A percentile compares a stretch with the other conserved stretches of the same genome.
These are phyloP conservation scores for Acanthopleura granulata DNA, from an alignment of 2,888 invertebrate genomes.

Conservation along the genomic window DNA sequence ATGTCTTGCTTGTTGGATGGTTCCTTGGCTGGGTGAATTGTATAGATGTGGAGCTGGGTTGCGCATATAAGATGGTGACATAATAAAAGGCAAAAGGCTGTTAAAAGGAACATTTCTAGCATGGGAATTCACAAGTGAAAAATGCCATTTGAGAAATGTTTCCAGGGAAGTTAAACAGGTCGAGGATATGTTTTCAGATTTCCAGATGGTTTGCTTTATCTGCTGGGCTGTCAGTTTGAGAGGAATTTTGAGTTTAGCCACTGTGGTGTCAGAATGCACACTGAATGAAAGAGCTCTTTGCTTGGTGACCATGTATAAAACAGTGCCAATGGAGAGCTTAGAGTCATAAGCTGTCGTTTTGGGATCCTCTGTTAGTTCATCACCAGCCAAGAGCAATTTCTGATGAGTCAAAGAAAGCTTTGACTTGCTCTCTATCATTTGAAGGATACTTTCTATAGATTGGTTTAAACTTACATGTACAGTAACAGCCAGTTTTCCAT, in stretches of 20 bases:
- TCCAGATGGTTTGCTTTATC: constrained; percentile 49
- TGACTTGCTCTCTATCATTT: constrained; percentile 52
- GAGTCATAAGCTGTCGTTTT: constrained; percentile 43
- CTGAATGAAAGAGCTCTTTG: constrained; percentile 41
- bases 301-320: constrained; percentile 45
- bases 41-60: no score
- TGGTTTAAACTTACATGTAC: constrained; percentile 33
- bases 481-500: no score
- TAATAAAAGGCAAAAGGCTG: no score
- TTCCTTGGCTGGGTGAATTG: no score
- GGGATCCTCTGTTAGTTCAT: constrained; percentile 39
- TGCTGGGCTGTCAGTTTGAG: constrained; percentile 37
- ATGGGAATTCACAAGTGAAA: background rate
- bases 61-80: no score
- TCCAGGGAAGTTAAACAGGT: constrained; percentile 52
- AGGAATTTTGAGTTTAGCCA: constrained; percentile 48
- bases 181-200: constrained; percentile 45
- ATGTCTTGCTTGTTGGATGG: no score
- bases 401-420: constrained; percentile 45
- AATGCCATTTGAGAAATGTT: constrained; percentile 38
- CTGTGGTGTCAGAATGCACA: constrained; percentile 44
- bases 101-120: background rate
- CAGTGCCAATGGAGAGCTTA: constrained; percentile 46
- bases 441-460: constrained; percentile 45
- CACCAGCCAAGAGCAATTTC: constrained; percentile 48